phyloP scores from a whole-genome alignment of 2,888 invertebrate species.

The Seladonia tumulorum region DNA sequence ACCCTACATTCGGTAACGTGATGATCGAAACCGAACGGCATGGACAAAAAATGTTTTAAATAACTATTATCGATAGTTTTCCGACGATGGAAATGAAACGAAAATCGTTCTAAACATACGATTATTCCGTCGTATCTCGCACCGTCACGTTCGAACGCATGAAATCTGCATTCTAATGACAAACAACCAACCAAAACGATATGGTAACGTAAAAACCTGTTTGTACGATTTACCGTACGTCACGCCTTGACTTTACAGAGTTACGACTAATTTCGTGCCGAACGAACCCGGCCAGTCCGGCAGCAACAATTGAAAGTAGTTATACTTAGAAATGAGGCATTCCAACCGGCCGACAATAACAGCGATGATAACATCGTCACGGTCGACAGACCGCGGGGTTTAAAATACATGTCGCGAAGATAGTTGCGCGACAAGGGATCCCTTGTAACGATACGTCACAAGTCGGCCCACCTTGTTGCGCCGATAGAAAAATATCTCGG shows the following conservation, averaged over 20 bases:
- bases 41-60: not conserved
- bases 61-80: not conserved
- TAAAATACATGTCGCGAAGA: constrained; percentile 13
- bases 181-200: not conserved
- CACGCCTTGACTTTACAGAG: not conserved
- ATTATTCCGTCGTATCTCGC: not conserved
- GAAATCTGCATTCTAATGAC: not conserved
- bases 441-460: constrained; percentile 46
- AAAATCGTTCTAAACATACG: too few species aligned
- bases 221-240: not conserved
- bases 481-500: constrained; percentile 45
- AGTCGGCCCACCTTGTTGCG: constrained; percentile 16
- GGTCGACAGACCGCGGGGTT: not conserved
- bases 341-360: not conserved
- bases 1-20: not conserved
- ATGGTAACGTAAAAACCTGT: not conserved
- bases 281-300: not conserved
- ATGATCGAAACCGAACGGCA: not conserved
- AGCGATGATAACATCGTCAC: not conserved
- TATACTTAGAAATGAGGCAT: not conserved
- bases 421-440: constrained; percentile 51
- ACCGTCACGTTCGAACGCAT: not conserved
- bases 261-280: not conserved
- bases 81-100: not conserved
- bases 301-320: not conserved